Conservation (phyloP, 1,140 invertebrate genomes). For the Trissolcus basalis region DNA sequence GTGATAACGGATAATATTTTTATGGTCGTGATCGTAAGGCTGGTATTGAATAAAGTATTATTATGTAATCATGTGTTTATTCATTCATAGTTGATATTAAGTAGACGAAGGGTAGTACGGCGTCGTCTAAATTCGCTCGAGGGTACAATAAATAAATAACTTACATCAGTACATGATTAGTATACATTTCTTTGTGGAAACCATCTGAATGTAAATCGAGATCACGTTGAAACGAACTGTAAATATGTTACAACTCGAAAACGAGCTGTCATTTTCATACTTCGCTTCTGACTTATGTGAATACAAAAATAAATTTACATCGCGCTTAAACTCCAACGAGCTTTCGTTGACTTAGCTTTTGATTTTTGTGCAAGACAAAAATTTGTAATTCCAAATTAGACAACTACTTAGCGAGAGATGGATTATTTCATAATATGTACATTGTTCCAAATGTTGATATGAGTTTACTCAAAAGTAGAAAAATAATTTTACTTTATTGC, state of each 20-base stretch:
- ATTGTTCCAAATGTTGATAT: conserved; percentile 18
- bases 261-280: neutral
- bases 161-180: conserved; percentile 14
- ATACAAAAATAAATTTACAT: neutral
- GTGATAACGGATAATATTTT: conserved; percentile 43
- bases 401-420: neutral
- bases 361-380: neutral
- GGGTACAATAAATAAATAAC: conserved; percentile 36
- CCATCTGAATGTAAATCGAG: conserved; percentile 4
- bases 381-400: neutral
- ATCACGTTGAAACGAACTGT: neutral
- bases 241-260: neutral
- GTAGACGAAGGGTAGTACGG: conserved; percentile 9
- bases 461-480: conserved; percentile 19
- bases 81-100: conserved; percentile 19
- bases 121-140: conserved; percentile 1
- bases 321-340: neutral
- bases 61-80: conserved; percentile 34
- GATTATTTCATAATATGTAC: conserved; percentile 2
- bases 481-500: conserved; percentile 30
- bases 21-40: conserved; percentile 4
- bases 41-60: conserved; percentile 39
- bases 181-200: neutral
- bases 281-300: neutral
- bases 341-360: no score